These are phyloP conservation scores for Dipodomys ordii DNA, from an alignment of 2,113 vertebrate genomes.

Conservation along the genomic window DNA sequence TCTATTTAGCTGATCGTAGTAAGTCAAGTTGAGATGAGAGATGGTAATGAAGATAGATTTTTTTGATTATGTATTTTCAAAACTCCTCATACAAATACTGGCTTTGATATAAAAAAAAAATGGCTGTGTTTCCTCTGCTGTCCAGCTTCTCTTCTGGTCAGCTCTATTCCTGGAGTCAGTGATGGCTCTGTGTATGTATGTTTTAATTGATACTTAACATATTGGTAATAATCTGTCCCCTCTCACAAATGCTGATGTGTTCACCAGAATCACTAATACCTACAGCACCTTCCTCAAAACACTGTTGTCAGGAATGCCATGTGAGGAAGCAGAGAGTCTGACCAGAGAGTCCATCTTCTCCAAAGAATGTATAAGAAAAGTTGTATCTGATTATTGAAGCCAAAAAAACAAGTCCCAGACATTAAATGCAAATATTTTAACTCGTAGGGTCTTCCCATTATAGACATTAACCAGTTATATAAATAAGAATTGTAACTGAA, in stretches of 20 bases:
- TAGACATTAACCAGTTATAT: background rate
- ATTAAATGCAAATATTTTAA: background rate
- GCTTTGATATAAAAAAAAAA: background rate
- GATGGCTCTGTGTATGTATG: background rate
- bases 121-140: background rate
- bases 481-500: conserved; percentile 9
- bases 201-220: background rate
- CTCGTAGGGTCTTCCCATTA: background rate
- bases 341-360: background rate
- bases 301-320: background rate
- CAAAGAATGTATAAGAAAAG: background rate
- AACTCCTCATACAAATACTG: background rate
- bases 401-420: background rate
- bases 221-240: background rate
- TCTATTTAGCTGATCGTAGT: background rate
- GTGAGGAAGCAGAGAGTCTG: background rate
- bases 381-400: background rate
- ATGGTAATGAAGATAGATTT: background rate
- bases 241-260: background rate
- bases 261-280: background rate
- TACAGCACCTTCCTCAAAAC: background rate
- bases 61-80: background rate
- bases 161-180: background rate
- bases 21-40: background rate
- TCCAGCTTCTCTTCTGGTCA: background rate